phyloP scores from a whole-genome alignment of 1,140 invertebrate species.

The Oreohelix idahoensis region DNA sequence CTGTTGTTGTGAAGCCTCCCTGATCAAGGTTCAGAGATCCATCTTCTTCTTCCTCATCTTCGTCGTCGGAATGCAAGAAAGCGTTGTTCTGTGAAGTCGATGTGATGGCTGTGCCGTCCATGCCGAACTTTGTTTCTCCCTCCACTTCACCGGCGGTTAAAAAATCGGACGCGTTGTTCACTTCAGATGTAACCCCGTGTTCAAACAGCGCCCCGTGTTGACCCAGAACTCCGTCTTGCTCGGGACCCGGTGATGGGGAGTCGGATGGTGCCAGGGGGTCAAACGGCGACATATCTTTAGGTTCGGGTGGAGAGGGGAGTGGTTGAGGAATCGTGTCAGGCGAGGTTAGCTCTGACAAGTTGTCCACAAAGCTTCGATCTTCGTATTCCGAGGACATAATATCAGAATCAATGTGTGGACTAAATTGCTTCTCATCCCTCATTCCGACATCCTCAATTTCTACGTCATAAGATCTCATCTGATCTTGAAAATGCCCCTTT shows the following conservation, averaged over 20 bases:
- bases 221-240: not conserved
- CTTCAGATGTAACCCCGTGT: not conserved
- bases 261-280: slow-evolving; percentile 21
- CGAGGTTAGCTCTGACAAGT: slow-evolving; percentile 7
- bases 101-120: slow-evolving; percentile 22
- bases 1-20: not conserved
- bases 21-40: slow-evolving; percentile 6
- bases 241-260: not conserved
- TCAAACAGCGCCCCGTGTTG: not conserved
- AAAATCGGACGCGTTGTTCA: not conserved
- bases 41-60: slow-evolving; percentile 26
- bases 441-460: not conserved
- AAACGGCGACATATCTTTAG: slow-evolving; percentile 28
- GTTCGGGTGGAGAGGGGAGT: slow-evolving; percentile 33
- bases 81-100: not conserved
- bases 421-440: not conserved
- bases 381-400: not conserved
- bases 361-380: slow-evolving; percentile 29
- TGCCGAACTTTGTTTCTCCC: slow-evolving; percentile 25
- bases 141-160: slow-evolving; percentile 15
- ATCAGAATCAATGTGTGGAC: not conserved
- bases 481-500: not conserved
- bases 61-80: slow-evolving; percentile 16
- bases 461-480: not conserved
- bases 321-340: slow-evolving; percentile 33